Evolutionary conservation across 2,113 vertebrate genomes (phyloP).

Genomic region (Phyllostomus discolor): DNA sequence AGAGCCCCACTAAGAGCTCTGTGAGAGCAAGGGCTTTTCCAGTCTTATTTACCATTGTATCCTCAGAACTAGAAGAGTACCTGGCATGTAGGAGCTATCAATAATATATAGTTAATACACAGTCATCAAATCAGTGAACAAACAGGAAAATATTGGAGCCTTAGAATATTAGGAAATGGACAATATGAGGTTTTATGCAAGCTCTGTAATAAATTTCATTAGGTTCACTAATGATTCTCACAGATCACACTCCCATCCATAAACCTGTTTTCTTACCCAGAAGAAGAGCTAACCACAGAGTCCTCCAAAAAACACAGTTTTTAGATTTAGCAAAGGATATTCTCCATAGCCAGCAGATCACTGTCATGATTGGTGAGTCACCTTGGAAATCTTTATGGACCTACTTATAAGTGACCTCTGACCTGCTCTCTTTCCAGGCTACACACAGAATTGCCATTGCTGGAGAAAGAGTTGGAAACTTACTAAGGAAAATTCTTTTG

Average conservation of each 20-base stretch:
- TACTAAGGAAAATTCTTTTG: background rate
- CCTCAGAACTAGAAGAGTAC: background rate
- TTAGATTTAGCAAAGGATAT: background rate
- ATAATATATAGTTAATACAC: background rate
- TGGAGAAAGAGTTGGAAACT: background rate
- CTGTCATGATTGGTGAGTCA: background rate
- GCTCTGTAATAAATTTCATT: background rate
- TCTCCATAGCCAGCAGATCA: background rate
- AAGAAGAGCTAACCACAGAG: background rate
- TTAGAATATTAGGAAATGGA: background rate
- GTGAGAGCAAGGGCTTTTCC: background rate
- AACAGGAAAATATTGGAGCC: background rate
- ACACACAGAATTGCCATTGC: background rate
- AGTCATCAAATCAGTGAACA: background rate
- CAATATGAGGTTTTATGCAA: background rate
- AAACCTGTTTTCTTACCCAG: background rate
- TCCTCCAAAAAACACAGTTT: background rate
- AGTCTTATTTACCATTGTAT: background rate
- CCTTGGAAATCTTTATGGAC: background rate
- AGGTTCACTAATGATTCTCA: background rate
- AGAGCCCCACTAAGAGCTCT: background rate
- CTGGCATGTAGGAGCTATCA: background rate
- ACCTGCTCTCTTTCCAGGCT: background rate
- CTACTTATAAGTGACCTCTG: background rate
- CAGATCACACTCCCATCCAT: background rate